Conservation (phyloP, 1,140 invertebrate genomes). For the Drosophila repletoides region DNA sequence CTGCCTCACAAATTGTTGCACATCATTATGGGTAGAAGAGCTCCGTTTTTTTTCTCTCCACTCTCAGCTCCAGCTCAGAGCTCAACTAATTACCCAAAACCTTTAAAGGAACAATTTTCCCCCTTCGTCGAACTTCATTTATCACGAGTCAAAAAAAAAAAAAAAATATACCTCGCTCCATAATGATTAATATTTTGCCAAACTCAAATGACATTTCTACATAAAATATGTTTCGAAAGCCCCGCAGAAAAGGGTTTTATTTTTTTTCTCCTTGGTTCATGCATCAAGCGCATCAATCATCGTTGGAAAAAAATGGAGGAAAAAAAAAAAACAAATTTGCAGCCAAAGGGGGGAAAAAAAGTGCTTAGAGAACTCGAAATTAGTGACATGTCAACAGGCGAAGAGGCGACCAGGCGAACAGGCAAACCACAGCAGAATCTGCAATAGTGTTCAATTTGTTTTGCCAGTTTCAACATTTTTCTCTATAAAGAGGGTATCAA, state of each 20-base stretch:
- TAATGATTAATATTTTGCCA: conserved; percentile 69
- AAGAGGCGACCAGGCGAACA: too few relatives aligned
- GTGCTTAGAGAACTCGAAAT: conserved; percentile 60
- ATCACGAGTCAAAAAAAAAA: conserved; percentile 48
- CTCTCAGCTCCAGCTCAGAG: neutral
- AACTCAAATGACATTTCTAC: conserved; percentile 54
- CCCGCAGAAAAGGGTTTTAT: conserved; percentile 53
- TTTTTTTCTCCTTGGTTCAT: conserved; percentile 38
- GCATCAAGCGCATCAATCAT: conserved; percentile 58
- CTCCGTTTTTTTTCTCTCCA: neutral
- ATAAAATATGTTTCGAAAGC: conserved; percentile 68
- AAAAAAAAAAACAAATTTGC: conserved; percentile 52
- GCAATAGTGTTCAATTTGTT: too few relatives aligned
- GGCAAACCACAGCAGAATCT: conserved; percentile 28
- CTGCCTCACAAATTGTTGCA: conserved; percentile 24
- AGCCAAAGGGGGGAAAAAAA: conserved; percentile 42
- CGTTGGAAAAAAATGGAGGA: neutral
- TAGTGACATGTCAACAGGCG: conserved; percentile 74
- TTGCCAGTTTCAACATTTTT: too few relatives aligned
- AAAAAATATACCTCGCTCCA: too few relatives aligned
- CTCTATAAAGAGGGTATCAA: too few relatives aligned
- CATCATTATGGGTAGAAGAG: conserved; percentile 35
- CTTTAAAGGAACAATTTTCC: conserved; percentile 16
- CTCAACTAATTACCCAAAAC: conserved; percentile 34
- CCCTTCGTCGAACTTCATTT: conserved; percentile 53